Conservation (phyloP, 2,113 vertebrate species). For the Indri indri region DNA sequence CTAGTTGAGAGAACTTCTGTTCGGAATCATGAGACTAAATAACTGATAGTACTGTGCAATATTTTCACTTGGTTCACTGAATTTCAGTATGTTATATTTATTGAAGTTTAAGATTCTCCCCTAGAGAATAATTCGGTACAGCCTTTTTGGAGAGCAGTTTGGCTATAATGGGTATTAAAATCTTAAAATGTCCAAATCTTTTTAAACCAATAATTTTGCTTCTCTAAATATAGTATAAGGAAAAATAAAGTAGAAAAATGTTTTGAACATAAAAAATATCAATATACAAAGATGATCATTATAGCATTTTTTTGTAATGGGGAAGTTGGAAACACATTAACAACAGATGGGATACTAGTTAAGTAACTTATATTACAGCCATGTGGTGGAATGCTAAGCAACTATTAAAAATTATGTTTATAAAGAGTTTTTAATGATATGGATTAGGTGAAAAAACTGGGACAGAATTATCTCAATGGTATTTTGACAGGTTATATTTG, state of each 20-base stretch:
- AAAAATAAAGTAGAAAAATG: not conserved
- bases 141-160: constrained; percentile 14
- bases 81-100: constrained; percentile 36
- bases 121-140: not conserved
- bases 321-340: not conserved
- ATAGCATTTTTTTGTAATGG: not conserved
- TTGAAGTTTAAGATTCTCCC: constrained; percentile 23
- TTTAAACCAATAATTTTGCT: not conserved
- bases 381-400: not conserved
- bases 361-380: not conserved
- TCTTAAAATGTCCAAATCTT: not conserved
- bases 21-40: constrained; percentile 7
- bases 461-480: not conserved
- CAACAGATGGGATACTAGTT: not conserved
- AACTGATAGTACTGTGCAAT: not conserved
- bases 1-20: constrained; percentile 4
- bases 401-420: constrained; percentile 33
- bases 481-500: constrained; percentile 40
- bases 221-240: not conserved
- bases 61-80: constrained; percentile 27
- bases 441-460: constrained; percentile 29
- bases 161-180: not conserved
- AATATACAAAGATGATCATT: constrained; percentile 19
- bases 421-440: not conserved
- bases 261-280: not conserved